Evolutionary conservation across 2,113 vertebrate species (phyloP), one percentile per base, ranked within the genome.

Genomic region (Engystomops pustulosus): DNA sequence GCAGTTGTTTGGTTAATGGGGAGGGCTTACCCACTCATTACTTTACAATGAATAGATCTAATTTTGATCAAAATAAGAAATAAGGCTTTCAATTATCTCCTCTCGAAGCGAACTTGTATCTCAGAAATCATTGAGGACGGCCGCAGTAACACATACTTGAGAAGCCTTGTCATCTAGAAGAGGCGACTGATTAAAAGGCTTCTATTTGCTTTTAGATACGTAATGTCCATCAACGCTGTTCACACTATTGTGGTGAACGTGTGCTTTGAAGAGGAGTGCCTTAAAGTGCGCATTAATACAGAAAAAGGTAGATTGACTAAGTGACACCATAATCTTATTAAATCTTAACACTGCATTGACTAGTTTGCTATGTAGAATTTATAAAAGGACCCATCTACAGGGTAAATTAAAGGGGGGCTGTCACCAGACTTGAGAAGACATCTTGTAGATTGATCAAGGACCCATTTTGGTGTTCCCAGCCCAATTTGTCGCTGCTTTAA

Each of bases 11-110:
- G 38, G 38, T 23, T 72, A 25, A 72, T 72, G 11, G 11, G 11
- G 17, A 45, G 38, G 23, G 38, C 10, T 7, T 25, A 47, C n/a
- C n/a, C n/a, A 2, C 38, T 47, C 69, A 47, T 41, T 27, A 72
- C 38, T 45, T 23, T 69, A 38, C 18, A 69, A 38, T 20, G 34
- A 67, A n/a, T 32, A 79, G 44, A 12, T 47, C 77, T 79, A 47
- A 68, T 68, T 17, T 17, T n/a, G 17, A 80, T 80, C 78, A 30
- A 79, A 60, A 65, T 32, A 4, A 68, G 23, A 9, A 65, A n/a
- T 45, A 30, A 49, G 41, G 23, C 27, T 41, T 34, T 80, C 17
- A 68, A 80, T 68, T n/a, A 68, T 5, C 11, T 65, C 23, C 12
- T 25, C 47, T 25, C 47, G 62, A 65, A 32, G 17, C 30, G 14